Conservation (phyloP, 1,140 invertebrate genomes). For the Phortica variegata region DNA sequence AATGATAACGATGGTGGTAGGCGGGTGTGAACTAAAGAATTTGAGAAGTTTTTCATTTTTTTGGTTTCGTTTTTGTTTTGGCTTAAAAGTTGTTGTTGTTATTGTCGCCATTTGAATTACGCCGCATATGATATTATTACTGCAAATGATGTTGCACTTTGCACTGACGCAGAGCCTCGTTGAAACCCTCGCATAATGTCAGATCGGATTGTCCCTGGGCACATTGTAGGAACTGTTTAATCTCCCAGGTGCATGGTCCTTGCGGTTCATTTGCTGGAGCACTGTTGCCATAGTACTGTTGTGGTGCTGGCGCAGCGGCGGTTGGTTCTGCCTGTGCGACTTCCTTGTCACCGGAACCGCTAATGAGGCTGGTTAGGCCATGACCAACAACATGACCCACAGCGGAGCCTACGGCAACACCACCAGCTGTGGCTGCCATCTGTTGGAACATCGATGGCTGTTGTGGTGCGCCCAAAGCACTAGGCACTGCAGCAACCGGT, state of each 20-base stretch:
- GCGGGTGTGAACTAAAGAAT: background rate
- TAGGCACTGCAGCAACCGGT: slow-evolving; percentile 40
- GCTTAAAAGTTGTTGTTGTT: slow-evolving; percentile 5
- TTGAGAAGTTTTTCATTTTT: background rate
- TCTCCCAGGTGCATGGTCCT: slow-evolving; percentile 83
- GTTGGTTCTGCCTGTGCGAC: slow-evolving; percentile 53
- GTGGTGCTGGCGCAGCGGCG: slow-evolving; percentile 33
- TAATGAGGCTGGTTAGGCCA: slow-evolving; percentile 81
- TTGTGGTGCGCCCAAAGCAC: slow-evolving; percentile 48
- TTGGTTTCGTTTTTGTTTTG: background rate
- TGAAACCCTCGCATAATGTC: slow-evolving; percentile 87
- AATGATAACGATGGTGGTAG: background rate
- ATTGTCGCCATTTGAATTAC: background rate
- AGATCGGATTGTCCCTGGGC: slow-evolving; percentile 82
- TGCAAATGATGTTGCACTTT: slow-evolving; percentile 61
- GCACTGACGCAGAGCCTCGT: slow-evolving; percentile 90
- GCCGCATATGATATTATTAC: slow-evolving; percentile 14
- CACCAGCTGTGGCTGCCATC: slow-evolving; percentile 89
- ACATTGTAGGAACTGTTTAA: slow-evolving; percentile 86
- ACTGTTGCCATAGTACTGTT: slow-evolving; percentile 44
- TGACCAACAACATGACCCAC: slow-evolving; percentile 84
- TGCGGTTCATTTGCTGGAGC: slow-evolving; percentile 60
- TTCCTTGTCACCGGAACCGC: slow-evolving; percentile 68
- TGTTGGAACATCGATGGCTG: slow-evolving; percentile 60
- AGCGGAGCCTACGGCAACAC: slow-evolving; percentile 84